Evolutionary conservation across 1,140 invertebrate species (phyloP), one percentile per base, ranked within the genome.

Genomic region (Diploscapter pachys): DNA sequence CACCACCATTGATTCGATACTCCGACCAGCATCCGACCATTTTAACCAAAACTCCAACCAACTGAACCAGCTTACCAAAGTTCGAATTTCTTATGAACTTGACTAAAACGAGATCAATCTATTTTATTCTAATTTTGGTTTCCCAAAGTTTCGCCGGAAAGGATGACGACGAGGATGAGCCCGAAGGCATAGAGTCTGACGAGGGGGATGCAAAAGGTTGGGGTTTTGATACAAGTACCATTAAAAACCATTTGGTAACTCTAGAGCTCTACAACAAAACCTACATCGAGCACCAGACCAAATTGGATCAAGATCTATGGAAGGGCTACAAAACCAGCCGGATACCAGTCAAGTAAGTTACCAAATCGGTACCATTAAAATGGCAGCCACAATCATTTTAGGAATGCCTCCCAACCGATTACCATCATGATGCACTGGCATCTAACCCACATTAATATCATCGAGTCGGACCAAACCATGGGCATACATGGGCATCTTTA

Each of bases 401-500:
- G 50, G 57, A 80, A 79, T 67, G 63, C 56, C 13, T 65, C 70
- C 9, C 4, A 63, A 5, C 73, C 73, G 11, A 79, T 68, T 1
- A 62, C 54, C 1, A 71, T 80, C 0, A 52, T 65, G 62, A 50
- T 79, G n/a, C 77, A 80, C 50, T 67, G 79, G 71, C 81, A 78
- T 71, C 48, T 82, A 2, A 78, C 75, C 66, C 82, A 83, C 59
- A 69, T 80, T 53, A 76, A 76, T 5, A 75, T 84, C 48, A 75
- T 82, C 67, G 76, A 84, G 63, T 66, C 63, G 4, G 75, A 83
- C 57, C 82, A 83, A 62, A 84, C 82, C 61, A 78, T 83, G 50
- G 79, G 74, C 13, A 11, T 83, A 31, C 81, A 83, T 71, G 82
- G 82, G n/a, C 82, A 83, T 73, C 79, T 83, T 71, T 83, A 83